Evolutionary conservation across 2,113 vertebrate genomes (phyloP), one percentile per base, ranked within the genome.

Genomic region (Rhabdomys dilectus): DNA sequence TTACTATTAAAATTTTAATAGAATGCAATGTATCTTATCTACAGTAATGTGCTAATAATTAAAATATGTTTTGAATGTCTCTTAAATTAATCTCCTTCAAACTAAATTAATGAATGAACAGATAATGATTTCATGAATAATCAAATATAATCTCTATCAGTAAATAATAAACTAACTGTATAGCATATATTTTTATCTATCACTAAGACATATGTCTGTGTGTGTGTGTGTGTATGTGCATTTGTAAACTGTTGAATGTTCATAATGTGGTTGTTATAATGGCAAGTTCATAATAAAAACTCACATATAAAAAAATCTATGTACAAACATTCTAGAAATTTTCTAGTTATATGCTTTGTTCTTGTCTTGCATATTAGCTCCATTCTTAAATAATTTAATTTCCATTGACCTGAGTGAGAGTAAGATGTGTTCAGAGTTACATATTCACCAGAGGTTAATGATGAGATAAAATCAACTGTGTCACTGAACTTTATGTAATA

Each of bases 301-400:
- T 75, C 15, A 87, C 24, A 89, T 45, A 82, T 26, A 60, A 94
- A 84, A 88, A 91, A 66, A 13, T 91, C n/a, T 12, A 24, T 7
- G 11, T 45, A 62, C 2, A 19, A 92, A 86, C 64, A n/a, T 91
- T 91, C 19, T 82, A 91, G 10, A 77, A 95, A 89, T 77, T 82
- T 21, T 77, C n/a, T 11, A 81, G 45, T 87, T 93, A 81, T 34
- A 96, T 39, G 45, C 66, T 1, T 15, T 48, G 10, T 81, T 82
- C 39, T 78, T 96, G 72, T 9, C 21, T 82, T 70, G 39, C 68
- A 89, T 93, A 48, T 62, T 87, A 95, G 89, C 77, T 87, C 76
- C 12, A 58, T 86, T 77, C 29, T 82, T 89, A 87, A 78, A 4
- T 81, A 80, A 81, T 72, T 16, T 29, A 45, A 4, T 78, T 73